Evolutionary conservation across 2,888 invertebrate genomes (phyloP).

Genomic region (Entomobrya multifasciata): DNA sequence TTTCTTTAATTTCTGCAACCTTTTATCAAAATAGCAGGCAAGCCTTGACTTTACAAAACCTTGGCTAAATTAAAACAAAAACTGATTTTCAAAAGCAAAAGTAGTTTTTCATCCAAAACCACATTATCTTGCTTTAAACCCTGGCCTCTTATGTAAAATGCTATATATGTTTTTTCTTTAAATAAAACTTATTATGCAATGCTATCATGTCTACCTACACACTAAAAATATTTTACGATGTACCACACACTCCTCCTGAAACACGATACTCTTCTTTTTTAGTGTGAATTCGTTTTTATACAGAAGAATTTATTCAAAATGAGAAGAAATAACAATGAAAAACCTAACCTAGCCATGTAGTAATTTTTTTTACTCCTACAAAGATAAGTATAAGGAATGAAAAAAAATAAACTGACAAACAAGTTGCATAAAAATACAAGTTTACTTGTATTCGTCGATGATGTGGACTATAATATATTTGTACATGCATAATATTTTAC

Average conservation of each 20-base stretch:
- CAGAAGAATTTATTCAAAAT: conserved; percentile 32
- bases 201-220: conserved; percentile 1
- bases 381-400: neutral
- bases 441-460: conserved; percentile 18
- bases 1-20: too few relatives aligned
- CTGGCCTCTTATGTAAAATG: conserved; percentile 10
- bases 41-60: too few relatives aligned
- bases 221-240: neutral
- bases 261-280: neutral
- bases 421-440: conserved; percentile 37
- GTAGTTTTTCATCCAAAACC: conserved; percentile 8
- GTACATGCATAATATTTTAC: neutral
- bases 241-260: conserved; percentile 2
- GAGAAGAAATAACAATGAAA: conserved; percentile 14
- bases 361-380: conserved; percentile 26
- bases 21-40: too few relatives aligned
- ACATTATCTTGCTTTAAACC: neutral
- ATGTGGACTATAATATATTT: neutral
- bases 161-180: conserved; percentile 3
- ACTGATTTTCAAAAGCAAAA: too few relatives aligned
- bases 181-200: conserved; percentile 34
- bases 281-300: conserved; percentile 4
- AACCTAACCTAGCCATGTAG: conserved; percentile 42
- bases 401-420: conserved; percentile 26
- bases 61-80: too few relatives aligned